phyloP scores from a whole-genome alignment of 1,140 invertebrate genomes.

The Lanistes nyassanus region DNA sequence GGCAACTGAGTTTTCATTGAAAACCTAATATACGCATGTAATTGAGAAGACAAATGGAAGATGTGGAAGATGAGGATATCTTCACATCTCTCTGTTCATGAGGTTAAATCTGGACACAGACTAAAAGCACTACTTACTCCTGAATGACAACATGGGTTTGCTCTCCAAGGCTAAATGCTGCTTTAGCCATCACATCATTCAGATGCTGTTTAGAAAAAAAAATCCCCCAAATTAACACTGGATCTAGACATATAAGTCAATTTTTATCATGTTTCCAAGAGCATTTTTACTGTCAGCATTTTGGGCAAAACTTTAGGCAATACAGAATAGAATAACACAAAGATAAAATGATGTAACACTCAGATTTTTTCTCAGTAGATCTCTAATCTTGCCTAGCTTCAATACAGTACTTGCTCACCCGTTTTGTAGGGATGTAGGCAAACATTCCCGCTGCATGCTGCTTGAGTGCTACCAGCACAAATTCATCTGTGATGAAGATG shows the following conservation, averaged over 20 bases:
- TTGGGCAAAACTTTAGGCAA: not conserved
- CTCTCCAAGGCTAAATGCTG: slow-evolving; percentile 41
- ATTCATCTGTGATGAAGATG: slow-evolving; percentile 47
- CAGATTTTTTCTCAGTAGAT: no score
- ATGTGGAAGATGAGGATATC: no score
- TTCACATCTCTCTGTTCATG: no score
- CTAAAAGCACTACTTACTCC: slow-evolving; percentile 41
- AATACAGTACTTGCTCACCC: slow-evolving; percentile 35
- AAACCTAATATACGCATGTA: no score
- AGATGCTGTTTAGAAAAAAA: slow-evolving; percentile 43
- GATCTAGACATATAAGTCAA: no score
- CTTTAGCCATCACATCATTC: slow-evolving; percentile 51
- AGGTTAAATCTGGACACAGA: not conserved
- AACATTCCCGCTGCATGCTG: slow-evolving; percentile 47
- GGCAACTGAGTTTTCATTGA: no score
- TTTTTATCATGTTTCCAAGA: no score
- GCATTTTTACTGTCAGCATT: no score
- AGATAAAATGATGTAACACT: no score
- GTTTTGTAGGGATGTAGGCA: slow-evolving; percentile 51
- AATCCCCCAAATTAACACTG: no score
- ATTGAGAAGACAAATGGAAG: no score
- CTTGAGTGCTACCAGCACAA: slow-evolving; percentile 49
- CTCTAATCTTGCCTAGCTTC: no score
- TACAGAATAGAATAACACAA: not conserved
- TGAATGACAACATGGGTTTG: slow-evolving; percentile 48